Evolutionary conservation across 2,797 vertebrate genomes (phyloP), one percentile per base, ranked within the genome.

Genomic region (Tadarida brasiliensis): DNA sequence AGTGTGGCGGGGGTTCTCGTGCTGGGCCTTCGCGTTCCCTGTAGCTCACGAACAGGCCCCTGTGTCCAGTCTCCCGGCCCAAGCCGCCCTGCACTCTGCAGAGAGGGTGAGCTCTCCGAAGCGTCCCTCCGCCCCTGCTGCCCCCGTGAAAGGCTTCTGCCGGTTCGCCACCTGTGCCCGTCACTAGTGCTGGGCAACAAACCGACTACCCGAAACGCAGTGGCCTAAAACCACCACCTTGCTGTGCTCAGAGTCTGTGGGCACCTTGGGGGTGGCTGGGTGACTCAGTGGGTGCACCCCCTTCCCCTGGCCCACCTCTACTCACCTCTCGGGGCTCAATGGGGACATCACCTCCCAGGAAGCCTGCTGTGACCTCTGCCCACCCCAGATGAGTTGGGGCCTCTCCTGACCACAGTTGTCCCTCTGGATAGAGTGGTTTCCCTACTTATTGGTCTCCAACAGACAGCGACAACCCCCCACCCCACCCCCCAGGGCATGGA

Each of bases 1-100:
- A 0, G 12, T 1, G 8, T 2, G 15, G 9, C 0, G 0, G 33
- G 65, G 19, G 14, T 4, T 11, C 59, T 51, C 3, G 5, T 8
- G n/a, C 63, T 14, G 26, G 12, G 33, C n/a, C 12, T 56, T 83
- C 57, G 39, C 7, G 11, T 28, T 35, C 16, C 30, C 9, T 19
- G 56, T 74, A 24, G 28, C 44, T 44, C 28, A 67, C 51, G 8
- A 28, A 39, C 26, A 7, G 26, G 17, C 8, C 22, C 51, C n/a
- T 0, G 7, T 19, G 28, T 49, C 24, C 39, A 26, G 10, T 4
- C 57, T 35, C 51, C 33, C 16, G 51, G 30, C 44, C 68, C 71
- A 7, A 5, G 11, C 63, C 30, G 3, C 65, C 73, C 24, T 19
- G 44, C 35, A 61, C 15, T 0, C 28, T 0, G 35, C 89, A 61